Evolutionary conservation across 2,888 invertebrate genomes (phyloP).

Genomic region (Alentia gelatinosa): DNA sequence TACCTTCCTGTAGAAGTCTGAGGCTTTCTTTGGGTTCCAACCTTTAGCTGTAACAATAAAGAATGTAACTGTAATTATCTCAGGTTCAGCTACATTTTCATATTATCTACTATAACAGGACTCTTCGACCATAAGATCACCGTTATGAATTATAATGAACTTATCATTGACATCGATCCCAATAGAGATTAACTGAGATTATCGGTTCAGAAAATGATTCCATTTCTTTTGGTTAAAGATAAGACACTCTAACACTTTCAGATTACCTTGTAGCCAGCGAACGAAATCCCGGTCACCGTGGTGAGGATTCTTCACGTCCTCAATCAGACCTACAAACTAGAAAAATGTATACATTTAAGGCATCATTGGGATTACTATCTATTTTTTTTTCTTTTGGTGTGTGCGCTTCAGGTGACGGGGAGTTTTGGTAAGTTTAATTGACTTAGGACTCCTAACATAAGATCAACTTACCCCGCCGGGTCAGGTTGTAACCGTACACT

Average conservation of each 20-base stretch:
- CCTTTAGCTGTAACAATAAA: neutral
- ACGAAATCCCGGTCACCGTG: neutral
- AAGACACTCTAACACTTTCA: too few species aligned
- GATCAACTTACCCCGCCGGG: too few species aligned
- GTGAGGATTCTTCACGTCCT: neutral
- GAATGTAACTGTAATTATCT: neutral
- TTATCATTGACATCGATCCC: neutral
- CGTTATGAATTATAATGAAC: neutral
- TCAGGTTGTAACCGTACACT: too few species aligned
- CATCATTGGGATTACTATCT: too few species aligned
- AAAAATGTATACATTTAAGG: neutral
- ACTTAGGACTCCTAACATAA: too few species aligned
- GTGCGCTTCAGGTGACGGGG: too few species aligned
- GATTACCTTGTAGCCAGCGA: neutral
- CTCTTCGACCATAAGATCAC: neutral
- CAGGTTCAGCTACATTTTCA: neutral
- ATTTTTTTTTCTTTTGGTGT: too few species aligned
- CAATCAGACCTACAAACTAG: neutral
- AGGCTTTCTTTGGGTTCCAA: conserved; percentile 29
- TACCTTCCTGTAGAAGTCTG: conserved; percentile 31
- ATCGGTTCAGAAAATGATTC: too few species aligned
- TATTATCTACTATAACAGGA: neutral
- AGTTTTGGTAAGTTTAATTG: too few species aligned
- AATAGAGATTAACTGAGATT: neutral
- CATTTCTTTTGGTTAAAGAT: too few species aligned